These are phyloP conservation scores for Melikaiella ostensackeni DNA, from an alignment of 2,888 invertebrate genomes.

Conservation along the genomic window DNA sequence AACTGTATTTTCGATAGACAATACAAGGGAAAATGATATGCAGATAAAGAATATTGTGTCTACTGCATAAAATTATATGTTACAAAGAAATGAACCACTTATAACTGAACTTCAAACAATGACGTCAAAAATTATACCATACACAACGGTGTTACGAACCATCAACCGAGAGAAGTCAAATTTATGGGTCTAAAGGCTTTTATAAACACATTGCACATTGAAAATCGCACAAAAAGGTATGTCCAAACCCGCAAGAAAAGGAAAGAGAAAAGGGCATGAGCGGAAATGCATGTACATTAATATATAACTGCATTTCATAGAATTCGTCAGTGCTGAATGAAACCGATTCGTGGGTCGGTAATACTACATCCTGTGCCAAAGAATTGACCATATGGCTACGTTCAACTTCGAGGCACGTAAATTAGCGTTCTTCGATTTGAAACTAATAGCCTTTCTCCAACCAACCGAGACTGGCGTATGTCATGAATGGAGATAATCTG, in stretches of 20 bases:
- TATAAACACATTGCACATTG: conserved; percentile 1
- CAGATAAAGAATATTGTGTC: neutral
- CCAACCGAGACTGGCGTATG: conserved; percentile 15
- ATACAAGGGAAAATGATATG: neutral
- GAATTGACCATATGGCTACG: conserved; percentile 36
- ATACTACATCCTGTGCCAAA: conserved; percentile 38
- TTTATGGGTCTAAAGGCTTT: conserved; percentile 1
- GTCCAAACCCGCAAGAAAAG: conserved; percentile 10
- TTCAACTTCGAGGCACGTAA: conserved; percentile 29
- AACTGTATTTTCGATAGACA: neutral
- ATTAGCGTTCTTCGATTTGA: conserved; percentile 36
- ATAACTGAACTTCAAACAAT: neutral
- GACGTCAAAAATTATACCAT: neutral
- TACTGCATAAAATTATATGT: neutral
- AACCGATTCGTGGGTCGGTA: conserved; percentile 21
- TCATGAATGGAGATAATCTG: conserved; percentile 15
- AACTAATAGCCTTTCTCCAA: conserved; percentile 38
- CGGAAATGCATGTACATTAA: conserved; percentile 30
- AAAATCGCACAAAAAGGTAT: neutral
- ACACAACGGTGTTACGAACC: neutral
- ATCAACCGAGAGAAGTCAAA: neutral
- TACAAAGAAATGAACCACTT: neutral
- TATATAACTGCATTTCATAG: conserved; percentile 15
- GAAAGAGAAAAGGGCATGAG: neutral
- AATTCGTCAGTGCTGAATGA: conserved; percentile 31